Percentiles rank a stretch among this genome's conserved stretches.
Conservation (phyloP, 2,797 vertebrate species). For the Pelodytes ibericus region DNA sequence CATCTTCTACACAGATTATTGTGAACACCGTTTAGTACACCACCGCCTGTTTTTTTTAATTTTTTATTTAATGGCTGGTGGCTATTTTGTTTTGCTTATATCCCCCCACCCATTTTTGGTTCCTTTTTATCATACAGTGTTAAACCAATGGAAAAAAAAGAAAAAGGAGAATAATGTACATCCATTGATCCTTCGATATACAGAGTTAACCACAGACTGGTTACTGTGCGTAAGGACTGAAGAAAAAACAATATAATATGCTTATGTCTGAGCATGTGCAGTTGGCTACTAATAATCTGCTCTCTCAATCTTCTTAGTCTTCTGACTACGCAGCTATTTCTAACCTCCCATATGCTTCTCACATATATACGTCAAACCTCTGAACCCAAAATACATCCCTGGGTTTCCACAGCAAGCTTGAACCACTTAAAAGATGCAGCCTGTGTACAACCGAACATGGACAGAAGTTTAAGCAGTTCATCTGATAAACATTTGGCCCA, state of each 20-base stretch:
- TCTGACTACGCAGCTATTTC: background rate
- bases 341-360: conserved; percentile 2
- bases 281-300: conserved; percentile 23
- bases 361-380: background rate
- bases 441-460: conserved; percentile 23
- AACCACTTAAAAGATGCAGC: conserved; percentile 20
- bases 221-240: background rate
- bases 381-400: conserved; percentile 25
- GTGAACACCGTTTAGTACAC: conserved; percentile 43
- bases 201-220: conserved; percentile 9
- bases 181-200: conserved; percentile 4
- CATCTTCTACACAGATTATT: conserved; percentile 41
- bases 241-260: background rate
- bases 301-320: conserved; percentile 1
- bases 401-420: conserved; percentile 5
- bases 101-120: conserved; percentile 9
- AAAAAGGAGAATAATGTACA: background rate
- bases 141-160: conserved; percentile 25
- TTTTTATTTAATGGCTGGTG: conserved; percentile 41
- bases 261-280: conserved; percentile 18
- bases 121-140: conserved; percentile 50
- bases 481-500: conserved; percentile 7
- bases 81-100: conserved; percentile 18
- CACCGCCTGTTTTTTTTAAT: conserved; percentile 39
- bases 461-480: conserved; percentile 3